Evolutionary conservation across 2,797 vertebrate genomes (phyloP), one percentile per base, ranked within the genome.

Genomic region (Lophius americanus): DNA sequence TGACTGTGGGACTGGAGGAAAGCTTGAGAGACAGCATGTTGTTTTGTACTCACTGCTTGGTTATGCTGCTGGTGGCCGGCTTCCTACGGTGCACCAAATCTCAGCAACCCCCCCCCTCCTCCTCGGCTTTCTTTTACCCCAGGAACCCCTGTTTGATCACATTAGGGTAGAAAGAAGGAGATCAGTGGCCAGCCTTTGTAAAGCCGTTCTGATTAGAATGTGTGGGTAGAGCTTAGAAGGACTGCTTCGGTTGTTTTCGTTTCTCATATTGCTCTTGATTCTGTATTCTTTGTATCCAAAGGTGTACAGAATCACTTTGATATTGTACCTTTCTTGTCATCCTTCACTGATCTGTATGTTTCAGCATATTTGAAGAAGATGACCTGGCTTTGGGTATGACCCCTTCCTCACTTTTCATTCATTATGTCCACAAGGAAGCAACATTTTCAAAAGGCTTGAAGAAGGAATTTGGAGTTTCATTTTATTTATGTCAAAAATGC

Each of bases 141-240:
- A 72, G 58, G 70, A 64, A 76, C 75, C 75, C 70, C 73, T 68
- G 89, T 92, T 93, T 93, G 92, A 94, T 93, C 90, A 84, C 84
- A 82, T 87, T 85, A 85, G 84, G 88, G 84, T 78, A 78, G 86
- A 85, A 83, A 70, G 75, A 78, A 79, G 84, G 82, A 82, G 81
- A 85, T 85, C 83, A 84, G 89, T 75, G 56, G 80, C 72, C 71
- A 60, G 39, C 67, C 51, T 78, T 85, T 87, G 73, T 85, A 49
- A 71, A 71, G 65, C 57, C 10, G 73, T 74, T 87, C 83, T 88
- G 75, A 86, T 86, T 72, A 76, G 57, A 69, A 51, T 75, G 65
- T 83, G 85, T 74, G 84, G 83, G 84, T 68, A 76, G 71, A 78
- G 75, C 78, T 82, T 82, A 79, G 78, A 66, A 73, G 59, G 56